A percentile compares a stretch with the other conserved stretches of the same genome.
Conservation (phyloP, 2,113 vertebrate species). For the Tauraco erythrolophus region DNA sequence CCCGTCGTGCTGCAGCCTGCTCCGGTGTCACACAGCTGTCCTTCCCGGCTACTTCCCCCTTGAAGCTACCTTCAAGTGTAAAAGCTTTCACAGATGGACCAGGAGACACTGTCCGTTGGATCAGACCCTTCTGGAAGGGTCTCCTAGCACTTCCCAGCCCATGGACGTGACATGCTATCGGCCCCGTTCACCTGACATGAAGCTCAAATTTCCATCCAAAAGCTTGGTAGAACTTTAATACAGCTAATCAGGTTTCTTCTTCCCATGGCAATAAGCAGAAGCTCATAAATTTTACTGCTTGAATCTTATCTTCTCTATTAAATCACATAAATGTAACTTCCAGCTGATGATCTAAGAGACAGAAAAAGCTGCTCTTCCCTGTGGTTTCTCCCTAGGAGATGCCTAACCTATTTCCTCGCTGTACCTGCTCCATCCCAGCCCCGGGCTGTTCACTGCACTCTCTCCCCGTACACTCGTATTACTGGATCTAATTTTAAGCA, state of each 20-base stretch:
- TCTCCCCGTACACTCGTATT: background rate
- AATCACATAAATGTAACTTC: background rate
- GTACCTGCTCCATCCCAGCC: background rate
- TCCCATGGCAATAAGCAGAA: background rate
- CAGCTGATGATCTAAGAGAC: background rate
- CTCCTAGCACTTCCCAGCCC: background rate
- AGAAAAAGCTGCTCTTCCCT: background rate
- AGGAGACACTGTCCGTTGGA: background rate
- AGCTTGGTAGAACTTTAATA: background rate
- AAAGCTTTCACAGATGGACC: background rate
- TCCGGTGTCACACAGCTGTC: rapidly evolving
- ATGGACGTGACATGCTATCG: background rate
- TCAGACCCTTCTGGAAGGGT: background rate
- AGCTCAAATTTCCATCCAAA: background rate
- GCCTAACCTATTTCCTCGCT: background rate
- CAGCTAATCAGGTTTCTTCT: background rate
- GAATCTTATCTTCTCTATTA: background rate
- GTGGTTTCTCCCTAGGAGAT: background rate
- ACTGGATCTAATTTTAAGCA: background rate
- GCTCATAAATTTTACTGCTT: background rate
- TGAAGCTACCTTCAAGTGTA: background rate
- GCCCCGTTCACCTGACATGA: background rate
- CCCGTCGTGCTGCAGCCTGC: background rate
- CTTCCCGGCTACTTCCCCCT: rapidly evolving
- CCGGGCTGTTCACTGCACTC: background rate